Conservation (phyloP, 2,113 vertebrate species). For the Telmatochromis sp. region DNA sequence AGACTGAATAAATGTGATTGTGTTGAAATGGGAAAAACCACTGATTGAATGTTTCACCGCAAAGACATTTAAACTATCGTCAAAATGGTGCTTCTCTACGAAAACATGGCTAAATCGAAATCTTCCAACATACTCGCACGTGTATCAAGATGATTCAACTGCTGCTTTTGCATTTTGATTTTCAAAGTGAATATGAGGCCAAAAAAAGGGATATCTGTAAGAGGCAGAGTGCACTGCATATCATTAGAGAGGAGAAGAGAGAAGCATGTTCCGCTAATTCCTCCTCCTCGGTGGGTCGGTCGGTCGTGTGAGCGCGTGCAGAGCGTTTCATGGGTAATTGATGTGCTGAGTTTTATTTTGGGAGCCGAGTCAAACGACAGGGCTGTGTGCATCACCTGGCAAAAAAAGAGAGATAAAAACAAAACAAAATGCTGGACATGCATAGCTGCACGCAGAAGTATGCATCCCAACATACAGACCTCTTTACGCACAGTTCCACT, state of each 20-base stretch:
- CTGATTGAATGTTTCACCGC: neutral
- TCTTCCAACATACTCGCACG: neutral
- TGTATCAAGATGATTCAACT: neutral
- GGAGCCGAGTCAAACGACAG: conserved; percentile 41
- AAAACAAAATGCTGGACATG: neutral
- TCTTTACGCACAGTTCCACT: neutral
- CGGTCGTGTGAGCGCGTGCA: conserved; percentile 18
- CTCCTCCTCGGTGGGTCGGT: neutral
- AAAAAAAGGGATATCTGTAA: neutral
- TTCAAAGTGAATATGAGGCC: neutral
- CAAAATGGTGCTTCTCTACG: neutral
- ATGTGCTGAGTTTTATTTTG: conserved; percentile 64
- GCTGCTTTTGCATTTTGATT: neutral
- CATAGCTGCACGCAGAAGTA: neutral
- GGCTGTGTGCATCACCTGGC: conserved; percentile 50
- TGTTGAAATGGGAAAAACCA: neutral
- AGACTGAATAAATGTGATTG: neutral
- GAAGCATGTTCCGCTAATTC: conserved; percentile 13
- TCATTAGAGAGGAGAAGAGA: neutral
- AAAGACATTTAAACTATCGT: neutral
- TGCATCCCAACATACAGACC: neutral
- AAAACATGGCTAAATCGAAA: neutral
- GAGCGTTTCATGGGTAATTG: conserved; percentile 66
- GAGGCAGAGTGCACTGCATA: neutral
- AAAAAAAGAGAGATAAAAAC: neutral